phyloP scores from a whole-genome alignment of 2,888 invertebrate species.

The Athetis lepigone region DNA sequence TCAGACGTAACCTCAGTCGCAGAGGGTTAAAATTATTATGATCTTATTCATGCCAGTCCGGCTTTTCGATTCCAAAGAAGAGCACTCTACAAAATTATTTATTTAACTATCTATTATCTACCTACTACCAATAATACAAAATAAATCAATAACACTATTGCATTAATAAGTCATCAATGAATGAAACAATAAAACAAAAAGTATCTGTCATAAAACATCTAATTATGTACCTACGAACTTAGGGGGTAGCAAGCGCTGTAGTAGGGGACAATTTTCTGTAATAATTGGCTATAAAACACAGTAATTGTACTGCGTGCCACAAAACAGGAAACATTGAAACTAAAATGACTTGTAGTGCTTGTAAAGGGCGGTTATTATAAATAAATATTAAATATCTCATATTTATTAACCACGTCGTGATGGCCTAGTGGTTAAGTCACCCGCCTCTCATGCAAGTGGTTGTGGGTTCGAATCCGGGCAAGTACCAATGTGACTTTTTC shows the following conservation, averaged over 20 bases:
- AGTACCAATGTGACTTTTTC: too few species aligned
- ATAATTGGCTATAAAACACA: slow-evolving; percentile 80
- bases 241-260: slow-evolving; percentile 49
- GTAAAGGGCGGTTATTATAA: neutral
- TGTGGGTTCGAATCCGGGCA: too few species aligned
- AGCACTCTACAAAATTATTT: too few species aligned
- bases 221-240: slow-evolving; percentile 55
- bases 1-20: too few species aligned
- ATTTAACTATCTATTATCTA: too few species aligned
- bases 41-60: too few species aligned
- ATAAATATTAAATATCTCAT: neutral
- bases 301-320: slow-evolving; percentile 63
- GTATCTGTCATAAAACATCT: slow-evolving; percentile 49
- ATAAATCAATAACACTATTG: slow-evolving; percentile 5
- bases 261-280: slow-evolving; percentile 65
- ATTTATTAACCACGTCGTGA: too few species aligned
- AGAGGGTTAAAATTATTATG: too few species aligned
- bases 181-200: slow-evolving; percentile 42
- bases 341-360: slow-evolving; percentile 39
- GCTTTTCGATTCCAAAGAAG: too few species aligned
- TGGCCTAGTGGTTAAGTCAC: too few species aligned
- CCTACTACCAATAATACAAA: neutral
- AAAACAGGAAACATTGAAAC: slow-evolving; percentile 58
- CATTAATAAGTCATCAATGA: slow-evolving; percentile 16
- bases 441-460: too few species aligned